Evolutionary conservation across 2,888 invertebrate species (phyloP), one percentile per base, ranked within the genome.

Genomic region (Pycnomerus fuliginosus): DNA sequence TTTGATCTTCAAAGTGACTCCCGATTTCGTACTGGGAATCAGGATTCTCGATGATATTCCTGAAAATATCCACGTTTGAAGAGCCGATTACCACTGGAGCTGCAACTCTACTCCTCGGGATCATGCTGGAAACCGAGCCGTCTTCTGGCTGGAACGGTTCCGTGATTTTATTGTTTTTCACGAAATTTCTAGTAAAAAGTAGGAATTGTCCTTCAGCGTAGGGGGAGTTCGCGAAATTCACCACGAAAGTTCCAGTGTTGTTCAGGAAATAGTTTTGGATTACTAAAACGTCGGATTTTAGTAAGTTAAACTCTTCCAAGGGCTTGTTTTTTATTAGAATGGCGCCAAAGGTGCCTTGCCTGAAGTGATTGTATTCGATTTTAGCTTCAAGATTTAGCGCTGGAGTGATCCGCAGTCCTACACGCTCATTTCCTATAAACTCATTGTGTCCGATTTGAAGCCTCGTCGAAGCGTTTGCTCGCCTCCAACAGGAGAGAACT

Each of bases 1-100:
- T 94, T 67, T 96, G 97, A 67, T 97, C 95, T 62, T 88, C 86
- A 11, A 97, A 77, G 62, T 98, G 97, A 0, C 96, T 95, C 0
- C 95, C 95, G 30, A 99, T 85, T 75, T 99, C 98, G 67, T 94
- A 96, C 38, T 83, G 81, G 0, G 97, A 94, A 50, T 86, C 85
- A 1, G 86, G 86, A 72, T 99, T 98, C 44, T 90, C 84, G 23
- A 98, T 82, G 45, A 93, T 90, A 70, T 99, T 99, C 44, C 97
- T 79, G 59, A 80, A 91, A 1, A 98, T 80, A 28, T 85, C 80
- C 1, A 96, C 84, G 67, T 98, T 97, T 64, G 87, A 85, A 0
- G 96, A 96, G 0, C 92, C 89, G 12, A 98, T 79, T 0, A 96
- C 92, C 22, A 98, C 80, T 0, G 93, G 87, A 0, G 97, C 98